Evolutionary conservation across 2,888 invertebrate species (phyloP).

Genomic region (Chaitophorus viminalis): DNA sequence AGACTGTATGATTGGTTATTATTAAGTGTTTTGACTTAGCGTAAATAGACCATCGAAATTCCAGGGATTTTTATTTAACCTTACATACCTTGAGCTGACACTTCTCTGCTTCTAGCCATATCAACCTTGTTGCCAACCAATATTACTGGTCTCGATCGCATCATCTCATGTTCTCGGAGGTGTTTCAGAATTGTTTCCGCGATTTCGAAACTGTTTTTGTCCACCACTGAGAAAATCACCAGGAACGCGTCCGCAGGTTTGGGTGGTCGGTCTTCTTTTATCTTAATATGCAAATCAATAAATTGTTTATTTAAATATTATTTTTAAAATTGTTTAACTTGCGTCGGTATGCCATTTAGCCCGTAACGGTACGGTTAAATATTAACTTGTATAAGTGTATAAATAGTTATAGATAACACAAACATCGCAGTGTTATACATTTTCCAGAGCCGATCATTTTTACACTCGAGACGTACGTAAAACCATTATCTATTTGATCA

Average conservation of each 20-base stretch:
- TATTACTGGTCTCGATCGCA: constrained; percentile 81
- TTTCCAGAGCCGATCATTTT: not conserved
- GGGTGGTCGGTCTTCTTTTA: constrained; percentile 46
- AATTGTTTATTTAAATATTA: too few relatives aligned
- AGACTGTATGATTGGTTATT: too few relatives aligned
- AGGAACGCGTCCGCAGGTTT: constrained; percentile 80
- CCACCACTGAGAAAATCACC: constrained; percentile 90
- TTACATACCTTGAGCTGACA: constrained; percentile 84
- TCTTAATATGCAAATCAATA: constrained; percentile 21
- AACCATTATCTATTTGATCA: too few relatives aligned
- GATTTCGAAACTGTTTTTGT: constrained; percentile 86
- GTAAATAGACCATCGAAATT: not conserved
- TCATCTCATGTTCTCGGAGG: constrained; percentile 82
- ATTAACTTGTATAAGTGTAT: too few relatives aligned
- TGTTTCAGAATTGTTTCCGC: constrained; percentile 83
- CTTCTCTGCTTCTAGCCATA: constrained; percentile 87
- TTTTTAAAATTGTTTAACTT: too few relatives aligned
- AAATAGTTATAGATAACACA: not conserved
- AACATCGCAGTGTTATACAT: not conserved
- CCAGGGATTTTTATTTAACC: not conserved
- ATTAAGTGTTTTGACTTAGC: too few relatives aligned
- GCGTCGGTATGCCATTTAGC: too few relatives aligned
- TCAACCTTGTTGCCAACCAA: constrained; percentile 95
- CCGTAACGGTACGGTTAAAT: too few relatives aligned
- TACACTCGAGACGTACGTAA: not conserved